phyloP scores from a whole-genome alignment of 2,113 vertebrate genomes.

The Grammomys surdaster region DNA sequence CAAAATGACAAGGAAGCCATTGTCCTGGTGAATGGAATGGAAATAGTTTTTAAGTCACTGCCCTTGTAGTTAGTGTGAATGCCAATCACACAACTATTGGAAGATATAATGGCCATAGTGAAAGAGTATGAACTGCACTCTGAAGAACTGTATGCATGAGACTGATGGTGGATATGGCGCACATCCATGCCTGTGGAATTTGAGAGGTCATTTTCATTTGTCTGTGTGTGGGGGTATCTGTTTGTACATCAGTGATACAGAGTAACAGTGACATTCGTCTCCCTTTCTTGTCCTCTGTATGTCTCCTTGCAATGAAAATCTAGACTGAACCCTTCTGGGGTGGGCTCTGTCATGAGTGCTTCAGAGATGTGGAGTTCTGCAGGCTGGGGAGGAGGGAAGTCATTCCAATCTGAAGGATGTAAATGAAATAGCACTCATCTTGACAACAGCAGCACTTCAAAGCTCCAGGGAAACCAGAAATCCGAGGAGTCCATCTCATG shows the following conservation, averaged over 20 bases:
- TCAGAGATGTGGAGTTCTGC: not conserved
- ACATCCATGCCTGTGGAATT: fast-evolving
- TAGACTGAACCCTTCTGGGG: not conserved
- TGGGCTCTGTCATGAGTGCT: not conserved
- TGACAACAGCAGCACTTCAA: not conserved
- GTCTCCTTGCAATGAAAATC: not conserved
- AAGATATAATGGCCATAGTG: not conserved
- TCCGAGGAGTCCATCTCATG: not conserved
- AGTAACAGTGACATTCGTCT: not conserved
- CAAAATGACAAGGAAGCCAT: not conserved
- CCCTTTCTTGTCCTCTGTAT: not conserved
- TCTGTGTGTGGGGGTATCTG: not conserved
- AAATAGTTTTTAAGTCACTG: not conserved
- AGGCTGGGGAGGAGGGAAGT: not conserved
- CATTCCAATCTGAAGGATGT: not conserved
- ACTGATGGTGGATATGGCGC: fast-evolving
- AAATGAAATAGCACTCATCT: not conserved
- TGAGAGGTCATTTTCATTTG: not conserved
- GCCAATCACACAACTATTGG: not conserved
- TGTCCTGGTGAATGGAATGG: not conserved
- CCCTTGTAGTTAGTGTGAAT: not conserved
- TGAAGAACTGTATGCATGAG: not conserved
- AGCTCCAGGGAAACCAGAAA: not conserved
- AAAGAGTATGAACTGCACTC: fast-evolving
- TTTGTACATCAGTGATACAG: fast-evolving